These are phyloP conservation scores for Catalaphyllia jardinei DNA, from an alignment of 64 coral and sea anemone species.

Conservation along the genomic window DNA sequence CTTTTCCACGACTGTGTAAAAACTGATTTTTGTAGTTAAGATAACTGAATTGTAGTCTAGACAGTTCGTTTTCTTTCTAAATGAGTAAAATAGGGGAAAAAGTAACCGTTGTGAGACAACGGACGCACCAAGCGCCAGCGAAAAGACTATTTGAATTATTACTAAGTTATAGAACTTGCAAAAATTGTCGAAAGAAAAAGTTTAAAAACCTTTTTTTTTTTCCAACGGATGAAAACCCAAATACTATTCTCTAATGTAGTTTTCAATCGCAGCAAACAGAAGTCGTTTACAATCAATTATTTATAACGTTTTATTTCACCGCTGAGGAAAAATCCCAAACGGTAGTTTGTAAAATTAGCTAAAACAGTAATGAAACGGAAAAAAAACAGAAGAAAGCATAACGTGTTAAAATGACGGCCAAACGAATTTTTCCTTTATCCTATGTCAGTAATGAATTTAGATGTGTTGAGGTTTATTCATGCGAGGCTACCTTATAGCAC, in stretches of 20 bases:
- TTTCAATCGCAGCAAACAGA: constrained; percentile 64
- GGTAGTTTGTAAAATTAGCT: constrained; percentile 67
- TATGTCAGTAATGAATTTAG: constrained; percentile 58
- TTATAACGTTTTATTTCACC: constrained; percentile 75
- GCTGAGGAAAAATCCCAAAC: constrained; percentile 56
- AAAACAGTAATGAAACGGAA: not conserved
- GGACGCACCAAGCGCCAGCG: not conserved
- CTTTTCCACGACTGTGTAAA: constrained; percentile 9
- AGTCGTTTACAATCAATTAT: constrained; percentile 83
- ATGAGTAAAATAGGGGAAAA: constrained; percentile 3
- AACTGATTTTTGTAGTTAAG: constrained; percentile 38
- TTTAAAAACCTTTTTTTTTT: not conserved
- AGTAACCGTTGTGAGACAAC: constrained; percentile 2
- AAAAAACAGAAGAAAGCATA: not conserved
- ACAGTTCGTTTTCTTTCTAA: constrained; percentile 3
- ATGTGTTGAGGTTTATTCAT: constrained; percentile 59
- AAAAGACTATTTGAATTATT: constrained; percentile 9
- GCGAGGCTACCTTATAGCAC: constrained; percentile 42
- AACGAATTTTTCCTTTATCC: constrained; percentile 11
- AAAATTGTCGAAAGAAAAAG: not conserved
- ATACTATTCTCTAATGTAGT: constrained; percentile 47
- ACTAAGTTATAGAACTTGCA: constrained; percentile 8
- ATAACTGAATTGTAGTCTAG: constrained; percentile 32
- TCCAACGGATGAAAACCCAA: constrained; percentile 50
- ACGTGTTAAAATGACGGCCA: not conserved